phyloP scores from a whole-genome alignment of 2,888 invertebrate genomes.

The Linnaemya vulpina region DNA sequence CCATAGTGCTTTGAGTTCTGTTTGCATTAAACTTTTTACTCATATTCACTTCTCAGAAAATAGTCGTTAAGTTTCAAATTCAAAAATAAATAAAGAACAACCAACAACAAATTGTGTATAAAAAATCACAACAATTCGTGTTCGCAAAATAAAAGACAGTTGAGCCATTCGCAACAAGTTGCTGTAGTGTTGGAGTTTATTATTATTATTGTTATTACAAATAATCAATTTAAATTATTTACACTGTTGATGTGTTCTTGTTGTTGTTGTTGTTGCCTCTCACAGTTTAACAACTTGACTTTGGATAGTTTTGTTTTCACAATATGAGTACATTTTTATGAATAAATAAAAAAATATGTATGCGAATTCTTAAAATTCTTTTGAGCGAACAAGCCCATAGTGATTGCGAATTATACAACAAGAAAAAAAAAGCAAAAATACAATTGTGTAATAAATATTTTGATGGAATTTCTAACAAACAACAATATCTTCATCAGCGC shows the following conservation, averaged over 20 bases:
- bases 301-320: background rate
- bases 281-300: background rate
- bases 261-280: conserved; percentile 4
- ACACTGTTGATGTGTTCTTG: conserved; percentile 8
- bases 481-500: background rate
- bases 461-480: conserved; percentile 35
- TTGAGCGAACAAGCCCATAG: conserved; percentile 35
- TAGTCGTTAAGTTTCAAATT: conserved; percentile 52
- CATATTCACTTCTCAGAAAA: conserved; percentile 15
- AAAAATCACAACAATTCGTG: conserved; percentile 25
- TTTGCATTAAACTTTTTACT: conserved; percentile 20
- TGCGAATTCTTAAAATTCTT: conserved; percentile 42
- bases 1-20: background rate
- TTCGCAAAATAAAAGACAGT: conserved; percentile 3
- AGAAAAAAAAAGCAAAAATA: conserved; percentile 9
- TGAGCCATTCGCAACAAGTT: conserved; percentile 48
- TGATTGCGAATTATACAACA: conserved; percentile 14
- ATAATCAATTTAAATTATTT: conserved; percentile 8
- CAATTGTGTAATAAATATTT: conserved; percentile 19
- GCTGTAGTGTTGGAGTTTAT: conserved; percentile 10
- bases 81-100: background rate
- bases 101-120: conserved; percentile 16
- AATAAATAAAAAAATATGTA: background rate
- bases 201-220: conserved; percentile 26
- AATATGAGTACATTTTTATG: background rate